Evolutionary conservation across 1,140 invertebrate genomes (phyloP), one percentile per base, ranked within the genome.

Genomic region (Pseudomyrmex dendroicus): DNA sequence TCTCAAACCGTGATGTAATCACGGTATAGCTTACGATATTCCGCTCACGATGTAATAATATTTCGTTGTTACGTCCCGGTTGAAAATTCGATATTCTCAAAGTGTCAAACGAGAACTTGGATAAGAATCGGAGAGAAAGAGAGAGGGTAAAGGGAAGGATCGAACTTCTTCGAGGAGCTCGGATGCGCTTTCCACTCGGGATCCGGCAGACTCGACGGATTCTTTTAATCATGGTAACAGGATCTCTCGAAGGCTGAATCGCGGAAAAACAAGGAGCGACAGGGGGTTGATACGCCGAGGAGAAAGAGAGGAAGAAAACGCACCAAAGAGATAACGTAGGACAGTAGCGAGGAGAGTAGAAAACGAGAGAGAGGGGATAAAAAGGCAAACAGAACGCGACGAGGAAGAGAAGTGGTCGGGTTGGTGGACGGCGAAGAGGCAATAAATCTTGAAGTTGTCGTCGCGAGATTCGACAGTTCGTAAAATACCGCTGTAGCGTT

Each of bases 151-250:
- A 20, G 50, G 8, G 57, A 52, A 52, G 44, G 50, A 80, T 5
- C 66, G 76, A 50, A 54, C 54, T 72, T 80, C 72, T 70, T 70
- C 66, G 66, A 72, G 44, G 35, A 80, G 54, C 76, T 72, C 22
- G 57, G 25, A 22, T 59, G 54, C 70, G 64, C 76, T 80, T 80
- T 80, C 54, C 46, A 15, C n/a, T n/a, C 22, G 3, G 35, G 15
- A 57, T 50, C 78, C 56, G 44, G 62, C 52, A 70, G 22, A 80
- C 35, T 80, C 76, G 66, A 80, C 76, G 76, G 66, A 80, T 86
- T 87, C 85, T 86, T 87, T 87, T 87, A 87, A 86, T 87, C 86
- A 86, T 78, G 85, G 73, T 73, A 87, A 84, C 86, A 87, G 85
- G 85, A 86, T 86, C 86, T 86, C 86, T 74, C 73, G 73, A 50